These are phyloP conservation scores for Nematolebias whitei DNA, from an alignment of 2,113 vertebrate species.

Conservation along the genomic window DNA sequence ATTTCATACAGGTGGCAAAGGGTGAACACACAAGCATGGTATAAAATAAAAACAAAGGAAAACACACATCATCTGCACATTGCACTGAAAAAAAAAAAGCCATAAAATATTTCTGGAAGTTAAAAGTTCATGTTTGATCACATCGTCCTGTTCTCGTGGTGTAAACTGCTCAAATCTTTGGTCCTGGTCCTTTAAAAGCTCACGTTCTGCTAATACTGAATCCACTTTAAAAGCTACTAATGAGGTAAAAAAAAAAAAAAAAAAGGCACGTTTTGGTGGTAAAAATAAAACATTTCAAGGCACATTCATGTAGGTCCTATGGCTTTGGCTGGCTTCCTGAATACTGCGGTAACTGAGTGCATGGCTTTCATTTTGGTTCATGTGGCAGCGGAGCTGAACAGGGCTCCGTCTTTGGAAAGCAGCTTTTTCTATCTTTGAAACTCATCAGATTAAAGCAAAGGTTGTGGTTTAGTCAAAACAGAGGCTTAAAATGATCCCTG, in stretches of 20 bases:
- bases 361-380: conserved; percentile 53
- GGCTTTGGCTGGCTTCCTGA: conserved; percentile 71
- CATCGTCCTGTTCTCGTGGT: conserved; percentile 50
- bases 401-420: conserved; percentile 51
- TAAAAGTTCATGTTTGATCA: conserved; percentile 56
- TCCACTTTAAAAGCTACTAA: conserved; percentile 51
- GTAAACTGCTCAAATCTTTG: conserved; percentile 72
- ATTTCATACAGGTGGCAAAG: conserved; percentile 65
- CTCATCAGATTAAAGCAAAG: conserved; percentile 62
- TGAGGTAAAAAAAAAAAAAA: conserved; percentile 74
- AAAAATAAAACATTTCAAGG: conserved; percentile 61
- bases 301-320: conserved; percentile 64
- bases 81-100: conserved; percentile 70
- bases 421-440: conserved; percentile 65
- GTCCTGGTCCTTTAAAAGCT: conserved; percentile 61
- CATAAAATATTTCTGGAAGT: conserved; percentile 61
- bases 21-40: conserved; percentile 71
- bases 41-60: conserved; percentile 62
- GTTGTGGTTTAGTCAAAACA: conserved; percentile 72
- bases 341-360: conserved; percentile 81
- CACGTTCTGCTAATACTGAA: conserved; percentile 72
- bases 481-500: conserved; percentile 62
- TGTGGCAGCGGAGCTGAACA: conserved; percentile 23
- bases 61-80: conserved; percentile 70
- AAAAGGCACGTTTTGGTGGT: conserved; percentile 68